Base-by-base conservation (phyloP, 2,888 invertebrate genomes). In the Dusona sp. region DNA sequence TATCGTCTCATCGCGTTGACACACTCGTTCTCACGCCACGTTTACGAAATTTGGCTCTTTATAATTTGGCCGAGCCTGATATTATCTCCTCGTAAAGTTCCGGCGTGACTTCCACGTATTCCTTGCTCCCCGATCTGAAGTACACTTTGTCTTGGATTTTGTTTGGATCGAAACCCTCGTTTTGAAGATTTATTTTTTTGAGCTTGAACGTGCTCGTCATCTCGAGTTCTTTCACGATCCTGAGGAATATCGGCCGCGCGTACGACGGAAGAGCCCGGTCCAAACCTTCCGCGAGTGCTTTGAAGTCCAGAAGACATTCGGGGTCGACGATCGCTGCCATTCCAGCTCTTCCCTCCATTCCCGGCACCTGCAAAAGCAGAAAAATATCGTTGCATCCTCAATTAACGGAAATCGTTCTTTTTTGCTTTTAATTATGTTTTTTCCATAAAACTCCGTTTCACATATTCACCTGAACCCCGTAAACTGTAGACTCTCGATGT, bases 401-500 rank as follows among this genome's bases (percentile, higher is more conserved):
- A 42, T 73, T 83, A 36, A 22, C 3, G 9, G 33, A 61, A 61
- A 61, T 16, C 16, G 11, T 25, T 22, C 42, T 45, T 65, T 65
- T 45, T 29, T 4, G 9, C 13, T 68, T 42, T 68, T 25, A 1
- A 29, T 6, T 16, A 48, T 29, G 9, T 45, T 70, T 48, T 4
- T 22, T 45, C 4, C 4, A 8, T 42, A 7, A 0, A 22, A 19
- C 8, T 29, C 4, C 13, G 25, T 45, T 29, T 2, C 25, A n/a
- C 22, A 25, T n/a, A 22, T 93, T 92, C 91, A 98, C 97, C 95
- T 98, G 97, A 4, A 99, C 99, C 11, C 99, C 99, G 92, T 98
- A 99, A 9, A 99, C 98, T 16, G 98, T 97, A 36, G 97, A 98
- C 94, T 99, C 99, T 91, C 97, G 96, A 91, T 98, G 97, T 84